Evolutionary conservation across 2,797 vertebrate species (phyloP).

Genomic region (Hoplostethus mediterraneus): DNA sequence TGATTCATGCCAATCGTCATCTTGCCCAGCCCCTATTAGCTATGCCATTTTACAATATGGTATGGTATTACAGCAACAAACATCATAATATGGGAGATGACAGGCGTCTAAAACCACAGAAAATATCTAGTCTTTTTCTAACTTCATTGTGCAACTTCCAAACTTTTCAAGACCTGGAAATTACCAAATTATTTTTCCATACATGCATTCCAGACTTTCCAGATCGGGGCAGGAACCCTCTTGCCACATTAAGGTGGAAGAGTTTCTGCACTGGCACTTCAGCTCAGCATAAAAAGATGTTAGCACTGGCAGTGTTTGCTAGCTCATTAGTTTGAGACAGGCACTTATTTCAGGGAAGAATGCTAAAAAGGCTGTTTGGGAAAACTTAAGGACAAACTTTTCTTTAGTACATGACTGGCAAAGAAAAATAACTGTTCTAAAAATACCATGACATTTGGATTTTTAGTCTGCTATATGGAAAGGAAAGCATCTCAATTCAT

Average conservation of each 20-base stretch:
- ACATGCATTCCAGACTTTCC: not conserved
- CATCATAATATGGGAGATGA: constrained; percentile 2
- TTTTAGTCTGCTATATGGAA: not conserved
- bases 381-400: no score
- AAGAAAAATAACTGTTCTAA: no score
- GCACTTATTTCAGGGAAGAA: no score
- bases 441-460: not conserved
- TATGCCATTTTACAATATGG: not conserved
- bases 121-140: not conserved
- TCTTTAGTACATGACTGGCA: no score
- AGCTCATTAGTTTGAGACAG: no score
- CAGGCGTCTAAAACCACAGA: not conserved
- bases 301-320: no score
- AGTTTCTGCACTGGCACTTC: no score
- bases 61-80: not conserved
- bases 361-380: no score
- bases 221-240: not conserved
- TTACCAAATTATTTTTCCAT: not conserved
- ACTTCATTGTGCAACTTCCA: not conserved
- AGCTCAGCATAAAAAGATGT: no score
- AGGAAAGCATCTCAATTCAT: not conserved
- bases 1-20: not conserved
- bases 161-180: not conserved
- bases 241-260: no score
- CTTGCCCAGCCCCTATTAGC: not conserved